phyloP scores from a whole-genome alignment of 2,888 invertebrate genomes.

The Lamellibrachia columna region DNA sequence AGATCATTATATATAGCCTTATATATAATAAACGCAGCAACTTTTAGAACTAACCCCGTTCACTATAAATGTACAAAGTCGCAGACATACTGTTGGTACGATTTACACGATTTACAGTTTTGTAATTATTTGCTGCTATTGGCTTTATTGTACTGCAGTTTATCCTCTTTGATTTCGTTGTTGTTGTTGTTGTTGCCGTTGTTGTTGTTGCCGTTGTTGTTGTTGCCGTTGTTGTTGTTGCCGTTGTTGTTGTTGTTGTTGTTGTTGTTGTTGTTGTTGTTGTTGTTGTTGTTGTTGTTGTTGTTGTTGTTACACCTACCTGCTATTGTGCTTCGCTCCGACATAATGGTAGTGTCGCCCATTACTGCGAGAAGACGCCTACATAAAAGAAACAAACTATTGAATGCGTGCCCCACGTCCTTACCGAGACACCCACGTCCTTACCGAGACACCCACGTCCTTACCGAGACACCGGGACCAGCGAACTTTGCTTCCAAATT shows the following conservation, averaged over 20 bases:
- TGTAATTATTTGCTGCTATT: background rate
- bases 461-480: background rate
- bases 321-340: background rate
- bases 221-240: background rate
- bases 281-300: background rate
- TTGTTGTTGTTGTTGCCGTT: constrained; percentile 19
- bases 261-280: background rate
- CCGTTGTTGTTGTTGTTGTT: background rate
- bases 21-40: background rate
- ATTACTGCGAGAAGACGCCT: background rate
- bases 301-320: background rate
- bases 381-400: background rate
- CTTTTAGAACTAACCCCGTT: background rate
- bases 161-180: background rate
- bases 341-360: background rate
- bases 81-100: too few species aligned
- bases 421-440: too few species aligned
- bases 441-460: too few species aligned
- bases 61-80: background rate
- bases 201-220: background rate
- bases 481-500: background rate
- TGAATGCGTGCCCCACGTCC: background rate
- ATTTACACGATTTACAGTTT: too few species aligned
- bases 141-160: background rate
- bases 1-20: too few species aligned